phyloP scores from a whole-genome alignment of 2,113 vertebrate genomes.

The Microtus oregoni region DNA sequence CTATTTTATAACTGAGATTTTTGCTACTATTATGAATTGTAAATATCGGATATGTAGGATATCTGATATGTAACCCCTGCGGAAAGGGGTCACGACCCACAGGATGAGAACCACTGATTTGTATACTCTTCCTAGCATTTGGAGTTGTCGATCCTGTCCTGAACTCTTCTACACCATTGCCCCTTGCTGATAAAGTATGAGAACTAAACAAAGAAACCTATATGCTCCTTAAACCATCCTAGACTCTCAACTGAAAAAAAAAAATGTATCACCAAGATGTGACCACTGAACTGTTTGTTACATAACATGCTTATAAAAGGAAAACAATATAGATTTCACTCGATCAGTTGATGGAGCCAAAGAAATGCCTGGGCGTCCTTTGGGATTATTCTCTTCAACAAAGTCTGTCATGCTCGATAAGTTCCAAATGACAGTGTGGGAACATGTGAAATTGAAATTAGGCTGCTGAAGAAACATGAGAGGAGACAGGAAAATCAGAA shows the following conservation, averaged over 20 bases:
- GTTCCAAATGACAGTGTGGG: slow-evolving; percentile 65
- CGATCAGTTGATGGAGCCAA: slow-evolving; percentile 18
- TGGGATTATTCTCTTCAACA: slow-evolving; percentile 47
- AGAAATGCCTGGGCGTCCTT: slow-evolving; percentile 42
- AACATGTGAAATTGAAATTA: slow-evolving; percentile 59
- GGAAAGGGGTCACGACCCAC: not conserved
- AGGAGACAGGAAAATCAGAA: slow-evolving; percentile 49
- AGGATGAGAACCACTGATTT: not conserved
- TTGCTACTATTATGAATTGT: not conserved
- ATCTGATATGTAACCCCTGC: not conserved
- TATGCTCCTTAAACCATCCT: not conserved
- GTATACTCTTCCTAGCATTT: not conserved
- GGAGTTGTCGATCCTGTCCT: not conserved
- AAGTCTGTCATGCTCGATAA: slow-evolving; percentile 61
- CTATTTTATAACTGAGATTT: too few relatives aligned
- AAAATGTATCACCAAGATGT: slow-evolving; percentile 37
- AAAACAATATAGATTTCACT: slow-evolving; percentile 54
- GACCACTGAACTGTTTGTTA: slow-evolving; percentile 26
- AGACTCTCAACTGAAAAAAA: slow-evolving; percentile 48
- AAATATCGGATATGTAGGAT: not conserved
- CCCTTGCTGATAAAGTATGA: not conserved
- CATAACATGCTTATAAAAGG: slow-evolving; percentile 50
- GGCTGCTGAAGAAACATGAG: slow-evolving; percentile 56
- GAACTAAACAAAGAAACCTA: slow-evolving; percentile 24
- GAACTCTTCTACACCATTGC: not conserved